Conservation (phyloP, 92 coral and sea anemone genomes). For the Parazoanthus swiftii region DNA sequence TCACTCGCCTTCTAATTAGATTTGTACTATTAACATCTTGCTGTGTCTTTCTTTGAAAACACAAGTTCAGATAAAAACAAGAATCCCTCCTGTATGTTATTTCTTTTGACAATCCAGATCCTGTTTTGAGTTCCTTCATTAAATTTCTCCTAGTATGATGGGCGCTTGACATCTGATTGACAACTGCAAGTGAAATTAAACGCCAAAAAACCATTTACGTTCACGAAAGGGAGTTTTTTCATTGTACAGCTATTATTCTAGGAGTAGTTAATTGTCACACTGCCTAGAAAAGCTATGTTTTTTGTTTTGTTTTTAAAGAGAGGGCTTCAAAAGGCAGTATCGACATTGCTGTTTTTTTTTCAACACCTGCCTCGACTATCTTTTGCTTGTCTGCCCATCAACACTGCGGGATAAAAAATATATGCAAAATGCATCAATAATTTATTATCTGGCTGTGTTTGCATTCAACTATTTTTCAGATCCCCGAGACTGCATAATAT, state of each 20-base stretch:
- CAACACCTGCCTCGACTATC: conserved; percentile 3
- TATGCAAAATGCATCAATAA: conserved; percentile 24
- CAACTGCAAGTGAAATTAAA: conserved; percentile 8
- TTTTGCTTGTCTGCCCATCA: conserved; percentile 2
- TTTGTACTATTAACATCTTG: not conserved
- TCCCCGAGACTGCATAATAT: conserved; percentile 7
- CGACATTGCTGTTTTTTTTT: not conserved
- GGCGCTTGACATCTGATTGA: conserved; percentile 21
- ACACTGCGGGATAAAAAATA: conserved; percentile 2
- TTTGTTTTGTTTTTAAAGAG: conserved; percentile 6
- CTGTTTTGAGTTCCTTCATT: conserved; percentile 33
- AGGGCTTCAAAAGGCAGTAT: not conserved
- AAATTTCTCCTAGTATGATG: not conserved
- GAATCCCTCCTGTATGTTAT: not conserved
- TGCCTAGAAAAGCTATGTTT: conserved; percentile 12
- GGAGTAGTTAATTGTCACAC: not conserved
- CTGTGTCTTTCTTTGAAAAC: not conserved
- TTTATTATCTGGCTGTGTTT: conserved; percentile 30
- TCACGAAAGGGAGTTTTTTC: not conserved
- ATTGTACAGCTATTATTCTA: not conserved
- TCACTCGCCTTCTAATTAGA: not conserved
- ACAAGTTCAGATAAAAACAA: not conserved
- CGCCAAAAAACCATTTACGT: not conserved
- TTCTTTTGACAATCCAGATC: conserved; percentile 2
- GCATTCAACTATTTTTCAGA: conserved; percentile 14